Conservation (phyloP, 2,797 vertebrate genomes). For the Lepilemur ruficaudatus region DNA sequence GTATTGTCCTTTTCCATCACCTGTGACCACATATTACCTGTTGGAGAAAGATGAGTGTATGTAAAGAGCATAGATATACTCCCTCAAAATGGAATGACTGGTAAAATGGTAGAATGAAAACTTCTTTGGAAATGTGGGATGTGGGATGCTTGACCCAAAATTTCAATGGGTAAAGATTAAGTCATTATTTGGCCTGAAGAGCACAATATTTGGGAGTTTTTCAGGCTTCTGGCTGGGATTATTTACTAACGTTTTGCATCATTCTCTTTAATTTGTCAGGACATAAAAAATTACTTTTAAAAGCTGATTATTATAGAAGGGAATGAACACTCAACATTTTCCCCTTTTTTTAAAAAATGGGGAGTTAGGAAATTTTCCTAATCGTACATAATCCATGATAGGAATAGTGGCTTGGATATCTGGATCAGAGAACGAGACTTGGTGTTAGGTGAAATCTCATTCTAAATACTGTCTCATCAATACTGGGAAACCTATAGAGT, state of each 20-base stretch:
- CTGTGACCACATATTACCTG: background rate
- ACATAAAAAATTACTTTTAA: background rate
- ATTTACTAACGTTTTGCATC: background rate
- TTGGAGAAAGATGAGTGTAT: background rate
- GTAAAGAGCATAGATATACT: background rate
- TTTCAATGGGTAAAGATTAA: background rate
- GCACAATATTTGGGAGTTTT: background rate
- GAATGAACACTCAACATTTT: background rate
- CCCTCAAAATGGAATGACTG: background rate
- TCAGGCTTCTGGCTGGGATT: background rate
- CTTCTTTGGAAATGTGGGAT: background rate
- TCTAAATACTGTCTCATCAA: background rate
- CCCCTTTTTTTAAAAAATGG: background rate
- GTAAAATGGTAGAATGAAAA: background rate
- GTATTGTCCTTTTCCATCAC: slow-evolving; percentile 52
- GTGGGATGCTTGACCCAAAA: background rate
- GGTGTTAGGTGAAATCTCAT: background rate
- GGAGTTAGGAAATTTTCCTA: background rate
- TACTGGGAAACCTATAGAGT: background rate
- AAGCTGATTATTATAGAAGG: background rate
- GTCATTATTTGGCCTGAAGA: background rate
- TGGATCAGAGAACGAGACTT: background rate
- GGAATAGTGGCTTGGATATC: background rate
- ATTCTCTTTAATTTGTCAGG: background rate
- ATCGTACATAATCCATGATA: background rate